phyloP scores from a whole-genome alignment of 2,888 invertebrate species.

The Callyntrura guangdongensis region DNA sequence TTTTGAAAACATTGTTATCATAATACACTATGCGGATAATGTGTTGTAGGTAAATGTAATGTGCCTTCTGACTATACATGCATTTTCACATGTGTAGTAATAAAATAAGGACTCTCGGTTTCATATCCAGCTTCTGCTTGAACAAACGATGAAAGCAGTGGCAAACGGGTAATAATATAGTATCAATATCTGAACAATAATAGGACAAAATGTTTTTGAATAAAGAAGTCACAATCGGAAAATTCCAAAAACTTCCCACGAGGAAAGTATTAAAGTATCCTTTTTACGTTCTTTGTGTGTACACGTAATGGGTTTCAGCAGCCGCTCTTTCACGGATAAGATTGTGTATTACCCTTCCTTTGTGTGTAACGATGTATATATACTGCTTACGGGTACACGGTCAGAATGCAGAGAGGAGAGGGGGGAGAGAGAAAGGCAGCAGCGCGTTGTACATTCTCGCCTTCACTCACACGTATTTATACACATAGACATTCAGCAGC shows the following conservation, averaged over 20 bases:
- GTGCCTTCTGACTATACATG: constrained; percentile 37
- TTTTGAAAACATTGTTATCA: constrained; percentile 14
- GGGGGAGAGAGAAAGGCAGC: neutral
- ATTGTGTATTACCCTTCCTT: constrained; percentile 11
- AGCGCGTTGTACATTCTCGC: neutral
- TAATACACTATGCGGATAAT: constrained; percentile 14
- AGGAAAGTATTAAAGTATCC: constrained; percentile 74
- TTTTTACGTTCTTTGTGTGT: constrained; percentile 67
- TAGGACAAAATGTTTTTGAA: constrained; percentile 54
- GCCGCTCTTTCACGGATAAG: constrained; percentile 20
- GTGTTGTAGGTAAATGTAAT: neutral
- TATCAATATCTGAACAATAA: constrained; percentile 65
- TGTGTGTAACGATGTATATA: neutral
- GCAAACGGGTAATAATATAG: constrained; percentile 46
- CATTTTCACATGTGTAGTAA: constrained; percentile 44
- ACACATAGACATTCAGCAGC: neutral
- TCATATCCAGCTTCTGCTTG: constrained; percentile 11
- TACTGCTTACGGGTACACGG: neutral
- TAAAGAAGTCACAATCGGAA: constrained; percentile 71
- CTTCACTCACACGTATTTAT: neutral
- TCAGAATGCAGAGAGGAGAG: neutral
- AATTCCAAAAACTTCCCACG: constrained; percentile 72
- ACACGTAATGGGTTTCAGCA: constrained; percentile 38
- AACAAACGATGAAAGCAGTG: constrained; percentile 40
- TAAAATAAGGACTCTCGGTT: constrained; percentile 33